Evolutionary conservation across 2,797 vertebrate genomes (phyloP).

Genomic region (Octomys mimax): DNA sequence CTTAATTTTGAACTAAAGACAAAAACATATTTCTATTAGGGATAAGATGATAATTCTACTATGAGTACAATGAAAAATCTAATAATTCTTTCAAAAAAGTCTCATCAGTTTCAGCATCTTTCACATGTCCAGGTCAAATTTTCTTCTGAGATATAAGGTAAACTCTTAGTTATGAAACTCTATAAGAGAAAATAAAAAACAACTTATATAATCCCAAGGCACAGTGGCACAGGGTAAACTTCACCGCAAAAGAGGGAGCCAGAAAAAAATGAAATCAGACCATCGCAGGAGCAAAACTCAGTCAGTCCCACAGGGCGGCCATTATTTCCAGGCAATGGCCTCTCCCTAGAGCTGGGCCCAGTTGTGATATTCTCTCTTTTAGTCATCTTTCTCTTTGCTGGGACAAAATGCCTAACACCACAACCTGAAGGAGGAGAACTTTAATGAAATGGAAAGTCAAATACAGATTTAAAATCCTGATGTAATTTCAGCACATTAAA

Average conservation of each 20-base stretch:
- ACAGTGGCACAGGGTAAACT: neutral
- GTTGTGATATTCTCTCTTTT: neutral
- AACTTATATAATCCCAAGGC: neutral
- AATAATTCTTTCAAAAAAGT: neutral
- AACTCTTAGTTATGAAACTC: neutral
- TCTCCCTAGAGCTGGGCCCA: neutral
- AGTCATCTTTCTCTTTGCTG: neutral
- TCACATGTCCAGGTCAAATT: neutral
- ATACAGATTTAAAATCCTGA: slow-evolving; percentile 31
- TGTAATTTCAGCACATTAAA: slow-evolving; percentile 9
- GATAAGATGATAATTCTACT: neutral
- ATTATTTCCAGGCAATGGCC: no score
- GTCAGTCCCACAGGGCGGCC: neutral
- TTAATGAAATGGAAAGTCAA: neutral
- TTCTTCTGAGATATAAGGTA: neutral
- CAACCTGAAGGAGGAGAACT: neutral
- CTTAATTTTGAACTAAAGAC: neutral
- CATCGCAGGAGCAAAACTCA: neutral
- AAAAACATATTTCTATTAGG: neutral
- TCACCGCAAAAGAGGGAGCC: neutral
- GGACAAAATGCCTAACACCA: neutral
- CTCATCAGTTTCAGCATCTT: neutral
- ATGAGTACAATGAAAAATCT: neutral
- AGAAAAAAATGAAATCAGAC: neutral
- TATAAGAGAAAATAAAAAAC: neutral